phyloP scores from a whole-genome alignment of 2,797 vertebrate genomes.

The Garrulus glandarius region DNA sequence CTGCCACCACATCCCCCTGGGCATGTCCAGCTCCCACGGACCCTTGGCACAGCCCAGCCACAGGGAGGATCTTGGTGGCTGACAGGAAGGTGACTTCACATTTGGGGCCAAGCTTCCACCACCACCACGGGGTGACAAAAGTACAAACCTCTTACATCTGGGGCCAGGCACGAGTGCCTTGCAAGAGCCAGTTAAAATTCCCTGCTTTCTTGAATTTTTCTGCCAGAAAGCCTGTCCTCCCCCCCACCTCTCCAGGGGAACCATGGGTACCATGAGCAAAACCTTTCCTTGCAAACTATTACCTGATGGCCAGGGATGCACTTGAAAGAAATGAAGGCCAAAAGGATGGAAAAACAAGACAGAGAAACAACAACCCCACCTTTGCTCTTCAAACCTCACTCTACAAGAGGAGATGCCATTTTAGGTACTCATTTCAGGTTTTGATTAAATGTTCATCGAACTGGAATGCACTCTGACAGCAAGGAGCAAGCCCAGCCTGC shows the following conservation, averaged over 20 bases:
- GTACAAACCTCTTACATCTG: not conserved
- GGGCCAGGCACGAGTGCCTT: not conserved
- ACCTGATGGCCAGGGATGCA: not conserved
- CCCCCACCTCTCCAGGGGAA: not conserved
- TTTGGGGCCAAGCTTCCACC: not conserved
- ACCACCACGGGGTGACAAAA: not conserved
- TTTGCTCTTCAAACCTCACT: not conserved
- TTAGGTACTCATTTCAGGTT: not conserved
- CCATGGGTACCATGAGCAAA: not conserved
- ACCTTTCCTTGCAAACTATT: not conserved
- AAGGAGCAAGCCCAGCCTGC: not conserved
- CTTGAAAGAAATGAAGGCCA: not conserved
- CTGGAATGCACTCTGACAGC: accelerated
- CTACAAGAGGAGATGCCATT: not conserved
- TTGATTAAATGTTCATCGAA: not conserved
- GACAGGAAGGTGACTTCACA: not conserved
- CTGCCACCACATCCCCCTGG: accelerated
- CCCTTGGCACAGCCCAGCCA: not conserved
- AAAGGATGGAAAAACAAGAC: not conserved
- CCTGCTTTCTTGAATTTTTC: not conserved
- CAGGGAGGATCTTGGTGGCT: too few relatives aligned
- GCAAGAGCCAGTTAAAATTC: not conserved
- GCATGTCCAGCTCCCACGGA: accelerated
- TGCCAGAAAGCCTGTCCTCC: not conserved
- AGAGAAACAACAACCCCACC: not conserved